Conservation (phyloP, 2,888 invertebrate genomes). For the Patella depressa region DNA sequence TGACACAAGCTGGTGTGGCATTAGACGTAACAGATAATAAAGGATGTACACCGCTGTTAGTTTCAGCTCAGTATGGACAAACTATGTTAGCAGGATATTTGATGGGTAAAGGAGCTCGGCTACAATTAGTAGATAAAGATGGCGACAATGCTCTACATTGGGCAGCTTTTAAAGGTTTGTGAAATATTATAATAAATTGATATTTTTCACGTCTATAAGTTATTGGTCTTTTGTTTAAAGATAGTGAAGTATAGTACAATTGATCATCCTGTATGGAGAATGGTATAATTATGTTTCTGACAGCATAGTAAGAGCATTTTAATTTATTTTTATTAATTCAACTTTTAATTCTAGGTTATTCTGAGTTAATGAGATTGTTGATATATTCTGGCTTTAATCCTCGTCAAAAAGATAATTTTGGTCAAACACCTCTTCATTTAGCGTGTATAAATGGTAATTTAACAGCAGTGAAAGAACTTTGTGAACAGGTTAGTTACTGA, state of each 20-base stretch:
- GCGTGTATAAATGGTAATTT: constrained; percentile 91
- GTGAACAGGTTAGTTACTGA: constrained; percentile 80
- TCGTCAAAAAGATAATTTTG: constrained; percentile 91
- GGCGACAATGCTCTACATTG: constrained; percentile 94
- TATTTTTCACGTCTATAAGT: too few species aligned
- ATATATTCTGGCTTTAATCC: constrained; percentile 93
- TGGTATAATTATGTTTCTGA: background rate
- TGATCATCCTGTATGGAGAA: background rate
- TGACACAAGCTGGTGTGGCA: constrained; percentile 80
- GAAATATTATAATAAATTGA: too few species aligned
- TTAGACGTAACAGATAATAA: constrained; percentile 93
- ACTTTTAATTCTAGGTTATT: constrained; percentile 72
- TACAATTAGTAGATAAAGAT: constrained; percentile 89
- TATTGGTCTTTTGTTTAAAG: too few species aligned
- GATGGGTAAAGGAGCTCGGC: constrained; percentile 89
- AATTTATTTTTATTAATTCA: too few species aligned
- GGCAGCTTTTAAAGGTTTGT: constrained; percentile 88
- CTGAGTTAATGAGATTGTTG: constrained; percentile 87
- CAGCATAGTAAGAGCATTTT: background rate
- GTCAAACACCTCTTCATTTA: constrained; percentile 90
- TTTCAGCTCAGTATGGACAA: constrained; percentile 91
- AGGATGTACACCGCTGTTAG: constrained; percentile 87
- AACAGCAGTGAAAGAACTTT: constrained; percentile 87
- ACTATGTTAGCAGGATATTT: constrained; percentile 91
- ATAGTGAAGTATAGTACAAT: too few species aligned